Conservation (phyloP, 2,797 vertebrate genomes). For the Antennarius maculatus region DNA sequence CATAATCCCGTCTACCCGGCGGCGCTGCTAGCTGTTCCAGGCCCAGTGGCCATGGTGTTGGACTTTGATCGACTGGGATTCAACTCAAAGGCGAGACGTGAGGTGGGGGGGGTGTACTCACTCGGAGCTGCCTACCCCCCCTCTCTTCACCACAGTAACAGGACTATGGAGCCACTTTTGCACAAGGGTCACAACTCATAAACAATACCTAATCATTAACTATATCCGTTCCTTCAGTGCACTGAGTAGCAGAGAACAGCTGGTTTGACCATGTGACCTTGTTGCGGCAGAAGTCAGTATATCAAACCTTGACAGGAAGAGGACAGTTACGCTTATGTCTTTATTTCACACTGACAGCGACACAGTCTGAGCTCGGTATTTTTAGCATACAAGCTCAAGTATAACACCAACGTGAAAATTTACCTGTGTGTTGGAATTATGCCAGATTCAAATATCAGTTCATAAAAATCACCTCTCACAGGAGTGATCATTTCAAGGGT, state of each 20-base stretch:
- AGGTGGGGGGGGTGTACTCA: constrained; percentile 34
- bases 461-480: constrained; percentile 31
- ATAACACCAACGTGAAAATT: constrained; percentile 12
- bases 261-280: constrained; percentile 66
- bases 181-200: constrained; percentile 78
- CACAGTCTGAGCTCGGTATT: neutral
- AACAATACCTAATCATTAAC: constrained; percentile 82
- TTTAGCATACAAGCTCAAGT: constrained; percentile 4
- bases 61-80: constrained; percentile 74
- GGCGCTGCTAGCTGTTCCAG: constrained; percentile 44
- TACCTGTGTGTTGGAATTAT: constrained; percentile 33
- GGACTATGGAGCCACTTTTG: constrained; percentile 62
- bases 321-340: neutral
- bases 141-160: constrained; percentile 28
- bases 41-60: constrained; percentile 53
- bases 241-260: constrained; percentile 46
- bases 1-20: constrained; percentile 32
- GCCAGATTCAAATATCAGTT: constrained; percentile 54
- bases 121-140: constrained; percentile 48
- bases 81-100: constrained; percentile 33
- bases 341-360: constrained; percentile 33
- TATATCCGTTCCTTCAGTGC: constrained; percentile 52
- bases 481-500: constrained; percentile 42
- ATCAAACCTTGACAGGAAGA: constrained; percentile 39
- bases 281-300: constrained; percentile 34